A percentile compares a stretch with the other conserved stretches of the same genome.
Evolutionary conservation across 2,113 vertebrate species (phyloP).

Genomic region (Myanophis thanlyinensis): DNA sequence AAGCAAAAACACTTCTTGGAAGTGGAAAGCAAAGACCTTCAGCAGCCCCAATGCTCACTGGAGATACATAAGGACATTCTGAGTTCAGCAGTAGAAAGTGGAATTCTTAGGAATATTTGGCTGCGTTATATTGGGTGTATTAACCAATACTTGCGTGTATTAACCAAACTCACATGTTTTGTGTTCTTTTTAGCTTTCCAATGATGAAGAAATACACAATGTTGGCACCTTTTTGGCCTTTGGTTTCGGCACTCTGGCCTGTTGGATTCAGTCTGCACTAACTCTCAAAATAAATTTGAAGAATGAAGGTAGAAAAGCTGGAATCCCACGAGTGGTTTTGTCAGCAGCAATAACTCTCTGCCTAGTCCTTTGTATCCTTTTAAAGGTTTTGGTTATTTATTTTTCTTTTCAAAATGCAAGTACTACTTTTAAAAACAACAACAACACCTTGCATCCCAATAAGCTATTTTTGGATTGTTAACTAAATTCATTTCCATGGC

Average conservation of each 20-base stretch:
- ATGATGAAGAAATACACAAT: conserved; percentile 77
- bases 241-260: conserved; percentile 83
- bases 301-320: conserved; percentile 78
- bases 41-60: background rate
- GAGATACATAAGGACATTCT: background rate
- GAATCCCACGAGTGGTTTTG: conserved; percentile 78
- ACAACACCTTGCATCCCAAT: background rate
- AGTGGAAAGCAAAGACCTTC: too few species aligned
- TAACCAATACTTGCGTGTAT: background rate
- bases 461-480: background rate
- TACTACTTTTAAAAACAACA: background rate
- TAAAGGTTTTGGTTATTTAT: rapidly evolving
- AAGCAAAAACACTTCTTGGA: background rate
- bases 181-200: conserved; percentile 73
- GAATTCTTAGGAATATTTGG: background rate
- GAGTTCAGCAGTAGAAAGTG: background rate
- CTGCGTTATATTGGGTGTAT: rapidly evolving
- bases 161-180: background rate
- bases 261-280: conserved; percentile 88
- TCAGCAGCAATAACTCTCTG: conserved; percentile 81
- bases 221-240: conserved; percentile 81
- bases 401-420: background rate
- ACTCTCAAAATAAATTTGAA: conserved; percentile 85
- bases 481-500: background rate
- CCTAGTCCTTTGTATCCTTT: conserved; percentile 90